Evolutionary conservation across 2,797 vertebrate species (phyloP).

Genomic region (Decapterus maruadsi): DNA sequence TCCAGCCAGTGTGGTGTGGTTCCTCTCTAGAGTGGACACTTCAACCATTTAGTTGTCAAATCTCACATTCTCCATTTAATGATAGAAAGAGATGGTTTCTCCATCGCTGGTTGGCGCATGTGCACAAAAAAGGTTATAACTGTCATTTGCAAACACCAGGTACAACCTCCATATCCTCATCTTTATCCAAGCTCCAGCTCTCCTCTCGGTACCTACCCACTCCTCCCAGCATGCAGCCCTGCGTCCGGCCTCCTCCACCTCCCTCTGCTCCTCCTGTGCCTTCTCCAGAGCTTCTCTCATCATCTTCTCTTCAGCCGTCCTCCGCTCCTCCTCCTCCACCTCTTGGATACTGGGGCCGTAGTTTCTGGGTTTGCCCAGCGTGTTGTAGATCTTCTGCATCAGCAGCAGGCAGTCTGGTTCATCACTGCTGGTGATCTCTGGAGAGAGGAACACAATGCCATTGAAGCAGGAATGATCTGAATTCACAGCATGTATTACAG

Average conservation of each 20-base stretch:
- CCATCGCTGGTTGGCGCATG: no score
- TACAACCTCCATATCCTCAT: background rate
- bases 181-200: background rate
- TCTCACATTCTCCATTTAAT: no score
- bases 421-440: slow-evolving; percentile 86
- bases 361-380: slow-evolving; percentile 88
- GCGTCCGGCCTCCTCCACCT: slow-evolving; percentile 84
- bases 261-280: slow-evolving; percentile 77
- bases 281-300: slow-evolving; percentile 76
- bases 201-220: slow-evolving; percentile 87
- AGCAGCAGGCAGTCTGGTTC: slow-evolving; percentile 83
- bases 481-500: background rate
- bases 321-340: slow-evolving; percentile 80
- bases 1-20: no score
- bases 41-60: no score
- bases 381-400: slow-evolving; percentile 84
- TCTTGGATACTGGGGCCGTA: slow-evolving; percentile 88
- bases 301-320: slow-evolving; percentile 79
- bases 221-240: slow-evolving; percentile 88
- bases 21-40: no score
- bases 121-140: no score
- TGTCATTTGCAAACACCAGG: background rate
- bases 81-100: no score
- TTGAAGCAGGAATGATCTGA: background rate
- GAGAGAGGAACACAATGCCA: background rate